Conservation (phyloP, 2,797 vertebrate genomes). For the Chaetodon trifasciatus region DNA sequence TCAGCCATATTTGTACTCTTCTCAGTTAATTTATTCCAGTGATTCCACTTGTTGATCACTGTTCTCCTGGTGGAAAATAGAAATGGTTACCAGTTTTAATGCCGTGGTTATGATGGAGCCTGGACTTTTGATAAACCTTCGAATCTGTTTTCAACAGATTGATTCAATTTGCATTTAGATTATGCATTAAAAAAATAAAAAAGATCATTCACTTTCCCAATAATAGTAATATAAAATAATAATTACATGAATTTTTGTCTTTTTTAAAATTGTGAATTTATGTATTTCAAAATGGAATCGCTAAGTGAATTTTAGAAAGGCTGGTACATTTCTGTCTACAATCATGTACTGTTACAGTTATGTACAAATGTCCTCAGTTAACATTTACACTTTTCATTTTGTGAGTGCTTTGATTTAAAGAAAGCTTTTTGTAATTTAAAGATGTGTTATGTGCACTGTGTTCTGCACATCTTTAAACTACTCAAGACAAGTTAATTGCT, state of each 20-base stretch:
- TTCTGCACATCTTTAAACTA: neutral
- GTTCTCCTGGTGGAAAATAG: neutral
- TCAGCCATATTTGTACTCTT: neutral
- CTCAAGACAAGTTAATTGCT: neutral
- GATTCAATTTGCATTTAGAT: slow-evolving; percentile 17
- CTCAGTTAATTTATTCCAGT: neutral
- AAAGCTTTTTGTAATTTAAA: too few species aligned
- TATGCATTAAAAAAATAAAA: neutral
- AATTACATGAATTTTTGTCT: neutral
- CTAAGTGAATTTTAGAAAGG: neutral
- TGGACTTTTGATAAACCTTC: neutral
- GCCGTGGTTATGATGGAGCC: neutral
- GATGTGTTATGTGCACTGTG: neutral
- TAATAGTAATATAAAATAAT: too few species aligned
- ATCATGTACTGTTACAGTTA: neutral
- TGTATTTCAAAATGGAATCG: neutral
- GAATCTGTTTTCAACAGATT: neutral
- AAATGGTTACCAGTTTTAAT: neutral
- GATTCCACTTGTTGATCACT: neutral
- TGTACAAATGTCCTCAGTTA: too few species aligned
- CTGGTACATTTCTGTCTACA: neutral
- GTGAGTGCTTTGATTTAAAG: too few species aligned
- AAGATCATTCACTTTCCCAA: neutral
- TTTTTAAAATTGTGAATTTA: neutral
- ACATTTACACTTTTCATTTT: neutral